Conservation (phyloP, 2,888 invertebrate species). For the Urechis unicinctus region DNA sequence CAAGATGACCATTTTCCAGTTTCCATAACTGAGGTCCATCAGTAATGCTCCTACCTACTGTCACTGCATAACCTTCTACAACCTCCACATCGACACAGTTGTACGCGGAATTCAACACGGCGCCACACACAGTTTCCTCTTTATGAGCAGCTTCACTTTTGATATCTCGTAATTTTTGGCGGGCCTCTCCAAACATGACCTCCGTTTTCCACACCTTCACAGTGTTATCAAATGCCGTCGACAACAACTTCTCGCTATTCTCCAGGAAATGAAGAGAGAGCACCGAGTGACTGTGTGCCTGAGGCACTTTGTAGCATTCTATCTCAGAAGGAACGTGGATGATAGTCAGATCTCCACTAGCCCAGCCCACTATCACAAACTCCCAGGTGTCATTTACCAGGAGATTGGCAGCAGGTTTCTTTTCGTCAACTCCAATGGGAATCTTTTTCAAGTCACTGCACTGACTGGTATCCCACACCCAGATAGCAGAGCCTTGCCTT, state of each 20-base stretch:
- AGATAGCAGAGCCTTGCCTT: no score
- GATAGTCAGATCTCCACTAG: slow-evolving; percentile 11
- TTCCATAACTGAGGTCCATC: slow-evolving; percentile 13
- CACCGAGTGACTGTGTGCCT: slow-evolving; percentile 12
- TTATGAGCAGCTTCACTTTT: no score
- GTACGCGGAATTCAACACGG: slow-evolving; percentile 9
- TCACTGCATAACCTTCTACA: slow-evolving; percentile 2
- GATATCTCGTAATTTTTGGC: no score
- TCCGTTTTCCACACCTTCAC: slow-evolving; percentile 17
- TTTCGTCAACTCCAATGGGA: background rate
- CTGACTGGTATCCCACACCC: no score
- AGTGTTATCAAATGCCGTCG: slow-evolving; percentile 10
- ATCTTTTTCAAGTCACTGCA: background rate
- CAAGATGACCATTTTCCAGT: slow-evolving; percentile 4
- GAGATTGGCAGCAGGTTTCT: slow-evolving; percentile 4
- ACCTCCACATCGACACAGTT: slow-evolving; percentile 12
- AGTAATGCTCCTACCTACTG: slow-evolving; percentile 2
- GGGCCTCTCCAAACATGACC: no score
- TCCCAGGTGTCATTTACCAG: slow-evolving; percentile 7
- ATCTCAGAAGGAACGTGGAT: slow-evolving; percentile 5
- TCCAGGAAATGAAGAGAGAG: slow-evolving; percentile 2
- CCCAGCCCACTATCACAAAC: slow-evolving; percentile 12
- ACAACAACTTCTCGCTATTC: slow-evolving; percentile 2
- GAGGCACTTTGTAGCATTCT: background rate
- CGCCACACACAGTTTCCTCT: no score